Conservation (phyloP, 2,888 invertebrate genomes). For the Hyles lineata region DNA sequence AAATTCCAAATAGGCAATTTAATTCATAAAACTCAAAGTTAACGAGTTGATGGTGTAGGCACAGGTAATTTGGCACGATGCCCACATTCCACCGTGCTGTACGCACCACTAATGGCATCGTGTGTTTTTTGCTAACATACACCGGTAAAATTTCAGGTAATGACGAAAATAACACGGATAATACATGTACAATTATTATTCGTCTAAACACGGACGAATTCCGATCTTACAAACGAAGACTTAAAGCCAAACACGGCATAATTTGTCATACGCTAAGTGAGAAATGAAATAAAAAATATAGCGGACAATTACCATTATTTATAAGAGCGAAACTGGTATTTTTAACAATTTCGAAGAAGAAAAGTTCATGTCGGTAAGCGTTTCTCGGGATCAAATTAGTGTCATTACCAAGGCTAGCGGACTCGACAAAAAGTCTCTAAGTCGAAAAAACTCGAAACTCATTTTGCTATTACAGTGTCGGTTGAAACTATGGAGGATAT, state of each 20-base stretch:
- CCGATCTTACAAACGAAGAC: constrained; percentile 23
- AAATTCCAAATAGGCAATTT: constrained; percentile 58
- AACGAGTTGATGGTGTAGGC: constrained; percentile 58
- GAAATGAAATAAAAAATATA: constrained; percentile 21
- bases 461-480: constrained; percentile 8
- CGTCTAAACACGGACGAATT: constrained; percentile 28
- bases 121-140: constrained; percentile 60
- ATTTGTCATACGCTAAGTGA: constrained; percentile 20
- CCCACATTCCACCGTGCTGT: constrained; percentile 68
- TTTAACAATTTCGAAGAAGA: constrained; percentile 27
- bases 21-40: constrained; percentile 60
- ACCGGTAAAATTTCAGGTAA: constrained; percentile 63
- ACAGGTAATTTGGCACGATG: constrained; percentile 71
- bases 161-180: constrained; percentile 59
- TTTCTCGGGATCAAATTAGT: constrained; percentile 27
- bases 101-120: constrained; percentile 62
- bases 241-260: constrained; percentile 18
- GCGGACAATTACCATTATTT: constrained; percentile 23
- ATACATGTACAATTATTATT: constrained; percentile 39
- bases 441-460: constrained; percentile 16
- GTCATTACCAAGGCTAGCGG: constrained; percentile 23
- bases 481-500: not conserved
- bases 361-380: constrained; percentile 26
- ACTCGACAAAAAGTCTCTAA: constrained; percentile 19
- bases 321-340: constrained; percentile 23